Evolutionary conservation across 2,888 invertebrate genomes (phyloP), one percentile per base, ranked within the genome.

Genomic region (Brachypalpus laphriformis): DNA sequence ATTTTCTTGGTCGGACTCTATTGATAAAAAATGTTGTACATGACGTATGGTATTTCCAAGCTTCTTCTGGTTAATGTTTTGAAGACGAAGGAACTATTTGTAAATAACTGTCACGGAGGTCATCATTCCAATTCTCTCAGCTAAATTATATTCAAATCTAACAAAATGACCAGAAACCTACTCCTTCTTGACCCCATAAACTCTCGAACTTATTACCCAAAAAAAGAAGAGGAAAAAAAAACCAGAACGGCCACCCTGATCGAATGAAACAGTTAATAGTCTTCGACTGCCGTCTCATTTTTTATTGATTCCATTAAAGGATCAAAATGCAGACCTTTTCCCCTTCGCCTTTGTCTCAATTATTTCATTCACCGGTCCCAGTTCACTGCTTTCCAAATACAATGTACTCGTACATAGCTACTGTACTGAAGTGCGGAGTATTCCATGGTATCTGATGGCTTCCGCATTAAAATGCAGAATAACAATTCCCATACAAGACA

Each of bases 401-500:
- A 77, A 63, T 63, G 70, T 77, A n/a, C n/a, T n/a, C n/a, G n/a
- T n/a, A n/a, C n/a, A n/a, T n/a, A 40, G 57, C 49, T 49, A 2
- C 63, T 47, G 25, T 11, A 40, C 14, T 40, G 3, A 61, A 66
- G 51, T 34, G 37, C 22, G 8, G 25, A n/a, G 9, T 11, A 34
- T 2, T 22, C n/a, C 18, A 31, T 16, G 16, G 42, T 72, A 31
- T 42, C 31, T 59, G 40, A 31, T 42, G 66, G 25, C 54, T 81
- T 75, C 66, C 81, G 65, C 74, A 74, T 80, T 61, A 74, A 83
- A 75, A 83, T 80, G 40, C 80, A 71, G 28, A 77, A n/a, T 18
- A 57, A 66, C 65, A 70, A 80, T 75, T 66, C 74, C n/a, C 65
- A 65, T 51, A 80, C 75, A 71, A 70, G 75, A 75, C 54, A 66